Evolutionary conservation across 2,797 vertebrate species (phyloP), one percentile per base, ranked within the genome.

Genomic region (Hylomyscus alleni): DNA sequence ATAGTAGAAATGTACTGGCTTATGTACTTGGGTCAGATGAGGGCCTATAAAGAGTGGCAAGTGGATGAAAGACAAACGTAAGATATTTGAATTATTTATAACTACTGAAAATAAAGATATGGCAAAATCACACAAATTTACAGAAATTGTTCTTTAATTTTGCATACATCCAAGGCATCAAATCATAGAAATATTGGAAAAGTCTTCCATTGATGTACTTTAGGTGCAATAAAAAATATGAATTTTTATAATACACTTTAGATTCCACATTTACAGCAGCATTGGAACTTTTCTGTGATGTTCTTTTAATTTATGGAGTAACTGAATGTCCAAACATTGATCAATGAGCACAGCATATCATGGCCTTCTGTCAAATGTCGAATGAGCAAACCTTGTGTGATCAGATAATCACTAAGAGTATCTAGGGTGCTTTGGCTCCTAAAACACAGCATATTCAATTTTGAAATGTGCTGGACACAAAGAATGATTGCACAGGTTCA

Each of bases 351-450:
- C 17, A 65, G 29, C 3, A 73, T 91, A 58, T n/a, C 62, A 34
- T 86, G 65, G 94, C 82, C 58, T 91, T 91, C 20, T 50, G 20
- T 77, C 89, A 95, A 83, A 90, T 67, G 73, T 5, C 84, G n/a
- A 82, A 92, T 85, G 76, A 72, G 84, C 85, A 95, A 97, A 90
- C 60, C 82, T 50, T 65, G 24, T 75, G 8, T 58, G 54, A 83
- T 40, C 24, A 34, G 34, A 93, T 52, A 93, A 94, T 73, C 34
- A 37, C 44, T 67, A 60, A 75, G 76, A 6, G 2, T 58, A 62
- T 88, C 87, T 67, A 76, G 76, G 47, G 69, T 58, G 83, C n/a
- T 75, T 95, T 90, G 50, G n/a, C 81, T 90, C 31, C 37, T 82
- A 44, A 95, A 67, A 96, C 78, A 20, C 73, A 81, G 52, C 22